Percentiles rank a stretch among this genome's conserved stretches.
phyloP scores from a whole-genome alignment of 1,140 invertebrate genomes.

The Globodera rostochiensis region DNA sequence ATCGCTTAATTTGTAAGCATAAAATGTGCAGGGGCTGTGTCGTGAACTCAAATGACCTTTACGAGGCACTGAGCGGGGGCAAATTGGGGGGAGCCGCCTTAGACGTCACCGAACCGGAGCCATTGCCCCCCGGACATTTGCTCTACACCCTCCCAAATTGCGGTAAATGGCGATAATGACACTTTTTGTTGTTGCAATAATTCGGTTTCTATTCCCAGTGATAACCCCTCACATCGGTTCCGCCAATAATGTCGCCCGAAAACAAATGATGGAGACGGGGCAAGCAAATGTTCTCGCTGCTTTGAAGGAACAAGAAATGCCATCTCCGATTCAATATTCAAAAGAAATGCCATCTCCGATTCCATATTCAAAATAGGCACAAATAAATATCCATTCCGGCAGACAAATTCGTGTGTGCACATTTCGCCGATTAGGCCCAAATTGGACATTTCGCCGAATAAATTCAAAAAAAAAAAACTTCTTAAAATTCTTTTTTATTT shows the following conservation, averaged over 20 bases:
- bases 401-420: no score
- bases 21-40: neutral
- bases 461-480: no score
- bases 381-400: no score
- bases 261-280: conserved; percentile 29
- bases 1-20: conserved; percentile 66
- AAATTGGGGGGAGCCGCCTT: conserved; percentile 81
- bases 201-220: conserved; percentile 53
- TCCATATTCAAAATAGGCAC: conserved; percentile 24
- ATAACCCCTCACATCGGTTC: conserved; percentile 41
- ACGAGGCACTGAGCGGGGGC: conserved; percentile 38
- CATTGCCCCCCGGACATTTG: conserved; percentile 78
- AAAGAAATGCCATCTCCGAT: conserved; percentile 37
- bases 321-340: conserved; percentile 25
- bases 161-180: conserved; percentile 18
- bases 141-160: conserved; percentile 79
- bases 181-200: conserved; percentile 64
- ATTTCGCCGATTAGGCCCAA: no score
- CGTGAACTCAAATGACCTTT: neutral
- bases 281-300: conserved; percentile 39
- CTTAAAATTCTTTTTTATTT: no score
- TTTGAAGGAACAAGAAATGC: conserved; percentile 30
- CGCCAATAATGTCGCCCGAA: conserved; percentile 21
- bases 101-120: conserved; percentile 89
- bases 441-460: no score